These are phyloP conservation scores for Nemopilema nomurai DNA, from an alignment of 30 jellyfish, hydroid and myxozoan genomes.

Conservation along the genomic window DNA sequence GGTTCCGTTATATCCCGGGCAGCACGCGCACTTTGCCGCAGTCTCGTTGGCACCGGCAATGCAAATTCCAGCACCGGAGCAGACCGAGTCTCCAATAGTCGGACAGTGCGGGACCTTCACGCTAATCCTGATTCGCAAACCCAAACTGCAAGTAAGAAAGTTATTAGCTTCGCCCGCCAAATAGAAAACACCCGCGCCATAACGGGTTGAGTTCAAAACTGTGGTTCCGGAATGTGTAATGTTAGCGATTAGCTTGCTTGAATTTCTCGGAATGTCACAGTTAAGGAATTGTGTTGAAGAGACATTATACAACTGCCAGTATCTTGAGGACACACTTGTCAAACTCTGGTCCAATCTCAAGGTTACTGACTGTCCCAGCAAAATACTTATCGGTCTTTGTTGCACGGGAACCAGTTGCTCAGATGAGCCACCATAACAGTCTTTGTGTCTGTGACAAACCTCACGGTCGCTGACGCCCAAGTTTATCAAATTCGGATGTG, in stretches of 20 bases:
- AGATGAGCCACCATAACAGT: conserved; percentile 44
- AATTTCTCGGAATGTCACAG: conserved; percentile 5
- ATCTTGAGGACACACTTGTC: background rate
- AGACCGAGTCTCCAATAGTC: background rate
- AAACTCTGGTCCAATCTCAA: conserved; percentile 8
- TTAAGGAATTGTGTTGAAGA: conserved; percentile 24
- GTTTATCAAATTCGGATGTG: background rate
- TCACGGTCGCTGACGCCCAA: conserved; percentile 46
- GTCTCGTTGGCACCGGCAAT: conserved; percentile 21
- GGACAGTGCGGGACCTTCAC: conserved; percentile 23
- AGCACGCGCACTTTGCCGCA: conserved; percentile 55
- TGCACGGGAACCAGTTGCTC: conserved; percentile 33
- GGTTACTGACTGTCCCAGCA: conserved; percentile 24
- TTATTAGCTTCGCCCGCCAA: conserved; percentile 42
- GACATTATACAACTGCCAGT: conserved; percentile 48
- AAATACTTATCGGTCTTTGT: conserved; percentile 49
- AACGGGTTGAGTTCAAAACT: conserved; percentile 27
- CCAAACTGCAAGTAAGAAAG: conserved; percentile 31
- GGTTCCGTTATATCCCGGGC: conserved; percentile 62
- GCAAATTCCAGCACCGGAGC: conserved; percentile 66
- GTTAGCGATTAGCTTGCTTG: background rate
- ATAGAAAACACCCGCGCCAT: conserved; percentile 32
- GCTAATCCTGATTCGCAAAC: conserved; percentile 30
- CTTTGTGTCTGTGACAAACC: conserved; percentile 44
- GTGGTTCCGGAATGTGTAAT: conserved; percentile 17